Percentiles rank a stretch among this genome's conserved stretches.
Evolutionary conservation across 2,113 vertebrate genomes (phyloP).

Genomic region (Corythornis madagascariensis): DNA sequence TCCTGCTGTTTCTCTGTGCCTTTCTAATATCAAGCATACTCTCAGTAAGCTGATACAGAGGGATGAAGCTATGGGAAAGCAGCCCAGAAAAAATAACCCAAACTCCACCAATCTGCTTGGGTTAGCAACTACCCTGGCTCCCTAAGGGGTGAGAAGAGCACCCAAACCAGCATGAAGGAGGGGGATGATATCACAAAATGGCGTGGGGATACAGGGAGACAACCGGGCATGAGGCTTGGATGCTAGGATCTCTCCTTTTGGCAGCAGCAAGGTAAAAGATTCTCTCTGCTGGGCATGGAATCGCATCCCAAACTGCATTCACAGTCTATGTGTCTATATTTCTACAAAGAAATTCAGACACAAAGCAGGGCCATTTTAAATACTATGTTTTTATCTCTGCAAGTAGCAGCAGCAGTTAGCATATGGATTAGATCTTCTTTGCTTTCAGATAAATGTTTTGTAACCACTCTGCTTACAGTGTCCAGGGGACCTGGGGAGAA

Average conservation of each 20-base stretch:
- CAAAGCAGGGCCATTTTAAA: background rate
- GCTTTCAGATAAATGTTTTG: background rate
- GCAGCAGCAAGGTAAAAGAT: background rate
- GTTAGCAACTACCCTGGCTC: background rate
- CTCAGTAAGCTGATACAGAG: background rate
- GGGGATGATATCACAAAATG: background rate
- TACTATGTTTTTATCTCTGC: background rate
- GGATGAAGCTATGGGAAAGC: background rate
- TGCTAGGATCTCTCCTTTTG: background rate
- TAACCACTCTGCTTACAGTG: background rate
- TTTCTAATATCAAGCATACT: background rate
- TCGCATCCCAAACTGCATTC: background rate
- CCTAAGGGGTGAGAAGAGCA: background rate
- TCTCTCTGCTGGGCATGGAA: background rate
- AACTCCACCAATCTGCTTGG: background rate
- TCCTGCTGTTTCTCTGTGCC: background rate
- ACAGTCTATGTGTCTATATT: background rate
- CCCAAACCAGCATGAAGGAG: background rate
- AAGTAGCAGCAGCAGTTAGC: background rate
- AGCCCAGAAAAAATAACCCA: background rate
- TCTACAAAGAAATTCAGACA: background rate
- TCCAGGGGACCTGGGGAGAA: fast-evolving
- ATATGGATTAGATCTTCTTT: background rate
- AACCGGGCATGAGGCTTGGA: background rate
- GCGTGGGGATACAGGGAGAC: background rate